Evolutionary conservation across 2,797 vertebrate genomes (phyloP), one percentile per base, ranked within the genome.

Genomic region (Sylvia borin): DNA sequence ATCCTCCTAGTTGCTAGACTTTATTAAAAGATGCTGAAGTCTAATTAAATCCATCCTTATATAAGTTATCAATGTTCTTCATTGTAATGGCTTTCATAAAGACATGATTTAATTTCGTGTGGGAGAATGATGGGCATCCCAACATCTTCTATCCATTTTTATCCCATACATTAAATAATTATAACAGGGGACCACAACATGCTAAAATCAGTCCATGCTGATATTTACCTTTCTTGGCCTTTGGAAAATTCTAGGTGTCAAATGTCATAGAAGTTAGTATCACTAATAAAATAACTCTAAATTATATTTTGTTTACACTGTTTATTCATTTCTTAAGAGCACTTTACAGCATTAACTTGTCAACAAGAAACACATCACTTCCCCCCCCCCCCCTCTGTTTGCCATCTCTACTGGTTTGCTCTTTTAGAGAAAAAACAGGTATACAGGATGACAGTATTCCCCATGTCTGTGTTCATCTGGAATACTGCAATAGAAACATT

Each of bases 11-110:
- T 71, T 78, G n/a, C 50, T 54, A 92, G 79, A 80, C 85, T 84
- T 95, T 77, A 90, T 95, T 96, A 93, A 93, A 74, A 85, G 36
- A 68, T 88, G 54, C 36, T 74, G 73, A 90, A 95, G 71, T 83
- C 76, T 94, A 94, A 88, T 96, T 88, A 95, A 95, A 88, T 81
- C 34, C 70, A 61, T 60, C 36, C 27, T 65, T 68, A 68, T 66
- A 84, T 54, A 92, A 87, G 91, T 84, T 79, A 66, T 61, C 36
- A 43, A 5, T 67, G 55, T 60, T 54, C 36, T 17, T 77, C 75
- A n/a, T 73, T 91, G 20, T 61, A 80, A 87, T 38, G 74, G 10
- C 20, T 92, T 86, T 81, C 34, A 66, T 11, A 78, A 78, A 72
- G 43, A 40, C 19, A 31, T 62, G 3, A 79, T 90, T 89, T 92